Conservation (phyloP, 2,113 vertebrate species). For the Eurypyga helias region DNA sequence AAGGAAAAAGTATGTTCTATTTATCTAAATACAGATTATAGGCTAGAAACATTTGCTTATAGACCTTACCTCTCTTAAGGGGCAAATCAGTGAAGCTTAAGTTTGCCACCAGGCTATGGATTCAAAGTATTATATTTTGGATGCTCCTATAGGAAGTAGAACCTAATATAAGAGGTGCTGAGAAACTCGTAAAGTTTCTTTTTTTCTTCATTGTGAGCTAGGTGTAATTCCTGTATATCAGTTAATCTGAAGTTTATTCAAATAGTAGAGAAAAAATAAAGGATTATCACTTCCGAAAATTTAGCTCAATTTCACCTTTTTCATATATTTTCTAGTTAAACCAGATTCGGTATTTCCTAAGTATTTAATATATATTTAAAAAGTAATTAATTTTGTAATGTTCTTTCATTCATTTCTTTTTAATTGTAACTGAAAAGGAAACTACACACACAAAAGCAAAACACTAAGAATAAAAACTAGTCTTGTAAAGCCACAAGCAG, state of each 20-base stretch:
- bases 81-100: background rate
- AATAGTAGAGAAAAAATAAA: background rate
- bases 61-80: background rate
- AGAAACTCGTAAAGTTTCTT: background rate
- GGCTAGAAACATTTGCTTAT: background rate
- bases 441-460: background rate
- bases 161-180: background rate
- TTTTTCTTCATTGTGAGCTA: background rate
- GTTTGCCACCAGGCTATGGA: background rate
- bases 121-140: background rate
- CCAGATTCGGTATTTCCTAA: background rate
- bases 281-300: background rate
- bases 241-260: background rate
- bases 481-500: background rate
- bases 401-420: background rate
- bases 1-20: background rate
- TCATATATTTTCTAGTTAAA: background rate
- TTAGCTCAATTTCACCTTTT: background rate
- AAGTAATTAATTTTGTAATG: background rate
- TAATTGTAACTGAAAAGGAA: background rate
- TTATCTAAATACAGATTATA: background rate
- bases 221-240: background rate
- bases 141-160: background rate
- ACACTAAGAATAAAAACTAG: background rate
- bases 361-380: background rate